Evolutionary conservation across 2,797 vertebrate genomes (phyloP).

Genomic region (Fistularia tabacaria): DNA sequence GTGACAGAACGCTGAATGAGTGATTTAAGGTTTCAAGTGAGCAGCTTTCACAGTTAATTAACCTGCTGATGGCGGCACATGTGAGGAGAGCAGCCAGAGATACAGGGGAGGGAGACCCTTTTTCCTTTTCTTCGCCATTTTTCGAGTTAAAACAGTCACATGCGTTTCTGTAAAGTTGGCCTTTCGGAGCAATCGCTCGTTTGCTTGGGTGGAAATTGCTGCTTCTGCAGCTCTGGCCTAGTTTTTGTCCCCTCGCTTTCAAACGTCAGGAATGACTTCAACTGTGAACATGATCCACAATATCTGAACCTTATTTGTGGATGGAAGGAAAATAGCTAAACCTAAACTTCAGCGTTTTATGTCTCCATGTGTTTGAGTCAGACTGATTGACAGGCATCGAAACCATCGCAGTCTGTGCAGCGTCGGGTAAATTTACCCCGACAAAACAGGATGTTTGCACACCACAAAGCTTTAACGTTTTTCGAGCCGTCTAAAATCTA

Average conservation of each 20-base stretch:
- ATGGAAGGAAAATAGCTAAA: too few relatives aligned
- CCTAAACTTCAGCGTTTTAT: too few relatives aligned
- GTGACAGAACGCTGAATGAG: constrained; percentile 76
- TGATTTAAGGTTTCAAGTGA: constrained; percentile 79
- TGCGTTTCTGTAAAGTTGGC: constrained; percentile 28
- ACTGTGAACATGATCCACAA: too few relatives aligned
- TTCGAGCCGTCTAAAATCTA: too few relatives aligned
- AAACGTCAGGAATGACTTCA: background rate
- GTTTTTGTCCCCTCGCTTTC: constrained; percentile 37
- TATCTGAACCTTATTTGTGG: too few relatives aligned
- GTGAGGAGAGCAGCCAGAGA: constrained; percentile 50
- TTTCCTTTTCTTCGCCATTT: constrained; percentile 46
- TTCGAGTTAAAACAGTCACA: constrained; percentile 58
- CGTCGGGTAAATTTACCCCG: too few relatives aligned
- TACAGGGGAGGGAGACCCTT: constrained; percentile 49
- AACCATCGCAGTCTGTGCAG: too few relatives aligned
- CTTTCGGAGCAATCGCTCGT: too few relatives aligned
- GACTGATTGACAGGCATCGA: too few relatives aligned
- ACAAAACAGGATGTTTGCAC: too few relatives aligned
- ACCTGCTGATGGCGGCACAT: constrained; percentile 72
- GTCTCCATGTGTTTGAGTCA: too few relatives aligned
- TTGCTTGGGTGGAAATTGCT: constrained; percentile 32
- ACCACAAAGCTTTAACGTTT: too few relatives aligned
- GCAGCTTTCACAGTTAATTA: constrained; percentile 80
- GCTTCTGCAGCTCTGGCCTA: constrained; percentile 41